phyloP scores from a whole-genome alignment of 2,888 invertebrate species.

The Volucella bombylans region DNA sequence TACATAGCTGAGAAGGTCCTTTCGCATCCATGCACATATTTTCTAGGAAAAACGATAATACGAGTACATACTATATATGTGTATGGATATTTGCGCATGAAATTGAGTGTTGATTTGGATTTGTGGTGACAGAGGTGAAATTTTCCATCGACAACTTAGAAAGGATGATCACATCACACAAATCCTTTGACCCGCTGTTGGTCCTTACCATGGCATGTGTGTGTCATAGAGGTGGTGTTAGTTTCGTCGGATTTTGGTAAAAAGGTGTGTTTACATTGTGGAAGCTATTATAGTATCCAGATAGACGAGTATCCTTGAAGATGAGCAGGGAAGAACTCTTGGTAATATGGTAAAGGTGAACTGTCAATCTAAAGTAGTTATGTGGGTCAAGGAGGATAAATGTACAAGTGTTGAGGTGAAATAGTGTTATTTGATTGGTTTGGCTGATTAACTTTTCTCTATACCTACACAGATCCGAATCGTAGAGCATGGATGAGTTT shows the following conservation, averaged over 20 bases:
- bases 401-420: conserved; percentile 59
- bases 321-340: conserved; percentile 12
- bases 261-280: conserved; percentile 39
- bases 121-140: conserved; percentile 69
- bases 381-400: conserved; percentile 47
- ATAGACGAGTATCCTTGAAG: conserved; percentile 35
- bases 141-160: conserved; percentile 30
- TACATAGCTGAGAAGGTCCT: conserved; percentile 42
- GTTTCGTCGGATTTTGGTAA: not conserved
- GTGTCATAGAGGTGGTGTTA: not conserved
- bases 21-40: conserved; percentile 13
- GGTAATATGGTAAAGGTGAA: conserved; percentile 42
- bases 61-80: conserved; percentile 38
- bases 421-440: conserved; percentile 68
- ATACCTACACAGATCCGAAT: not conserved
- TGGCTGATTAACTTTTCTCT: conserved; percentile 40
- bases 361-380: conserved; percentile 55
- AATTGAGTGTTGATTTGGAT: conserved; percentile 73
- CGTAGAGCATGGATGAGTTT: not conserved
- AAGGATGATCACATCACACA: conserved; percentile 40
- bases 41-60: conserved; percentile 50
- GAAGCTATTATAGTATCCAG: not conserved
- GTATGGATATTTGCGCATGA: conserved; percentile 61
- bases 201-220: not conserved
- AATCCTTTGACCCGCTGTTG: conserved; percentile 44